Base-by-base conservation (phyloP, 2,113 vertebrate species). In the Microcebus tavaratra region DNA sequence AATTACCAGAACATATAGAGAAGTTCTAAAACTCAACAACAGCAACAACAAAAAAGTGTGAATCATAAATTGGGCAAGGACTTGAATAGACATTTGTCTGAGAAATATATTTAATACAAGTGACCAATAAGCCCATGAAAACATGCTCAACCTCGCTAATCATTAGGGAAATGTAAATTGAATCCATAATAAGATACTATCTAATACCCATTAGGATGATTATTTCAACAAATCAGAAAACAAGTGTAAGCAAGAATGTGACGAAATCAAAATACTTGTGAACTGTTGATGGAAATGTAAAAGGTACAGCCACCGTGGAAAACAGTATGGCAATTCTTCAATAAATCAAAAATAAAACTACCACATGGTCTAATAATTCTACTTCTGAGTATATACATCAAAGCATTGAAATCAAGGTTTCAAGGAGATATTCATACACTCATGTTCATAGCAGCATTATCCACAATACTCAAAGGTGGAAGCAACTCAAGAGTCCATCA, bases 171-270 rank as follows among this genome's bases (percentile, higher is more conserved):
- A n/a, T 20, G 9, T 2, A 72, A 72, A 57, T 45, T 12, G 76
- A 89, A 45, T 31, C 18, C 45, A 55, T 6, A 42, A 1, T 73
- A 18, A 80, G 6, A 34, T 79, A 80, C 0, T 14, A 36, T 1
- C 13, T 57, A 45, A 89, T 4, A 55, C 13, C 31, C 13, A 18
- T 45, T 70, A 42, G 27, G 2, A 50, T 25, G 36, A 6, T 3
- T 78, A 45, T 27, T 11, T 63, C 21, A 53, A 76, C 78, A 61
- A 36, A n/a, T n/a, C 7, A 90, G 10, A 75, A 72, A 89, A 73
- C 0, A 13, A 36, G 0, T 23, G 2, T 50, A 50, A 57, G 12
- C 8, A 84, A 70, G 1, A 0, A 21, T 70, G 25, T 81, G 0
- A 36, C 20, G 1, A 45, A 73, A 63, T 14, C 31, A 45, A 7